Evolutionary conservation across 2,888 invertebrate genomes (phyloP), one percentile per base, ranked within the genome.

Genomic region (Lasius platythorax): DNA sequence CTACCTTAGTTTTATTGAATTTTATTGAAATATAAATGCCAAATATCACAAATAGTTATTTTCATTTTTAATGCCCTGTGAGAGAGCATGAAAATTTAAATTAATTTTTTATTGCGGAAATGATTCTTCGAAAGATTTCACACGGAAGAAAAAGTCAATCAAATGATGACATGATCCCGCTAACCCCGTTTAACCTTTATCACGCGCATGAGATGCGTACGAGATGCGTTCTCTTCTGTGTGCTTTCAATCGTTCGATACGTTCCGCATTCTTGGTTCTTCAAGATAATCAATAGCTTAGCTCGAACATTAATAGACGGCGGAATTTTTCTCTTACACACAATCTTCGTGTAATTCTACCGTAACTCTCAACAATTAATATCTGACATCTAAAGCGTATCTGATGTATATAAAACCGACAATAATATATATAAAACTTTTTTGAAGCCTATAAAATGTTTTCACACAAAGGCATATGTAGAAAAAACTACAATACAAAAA

Each of bases 231-330:
- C 46, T 72, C 18, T 46, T n/a, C 46, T 23, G 11, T 61, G 11
- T 58, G 33, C 33, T 63, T 63, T 61, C 37, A 33, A 58, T 23
- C 37, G 23, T 58, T 58, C 46, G 18, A 73, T 68, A 70, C n/a
- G 79, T 79, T 79, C 79, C 61, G 61, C 72, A 46, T 81, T 72
- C 61, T 61, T 46, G 18, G 4, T 33, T 50, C 50, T 63, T 40
- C 46, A 63, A 72, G 43, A 61, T 81, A 81, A 81, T 81, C 61
- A 61, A 81, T 81, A 81, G 61, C 68, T 56, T 78, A 43, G 28
- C 33, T 61, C 37, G 46, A 73, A 63, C 23, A 61, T 68, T 81
- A 73, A 73, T 61, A 73, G 37, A 81, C 33, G 37, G 12, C 28
- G n/a, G 61, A 50, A 81, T 63, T 37, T 53, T 53, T 61, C 33